These are phyloP conservation scores for Haplochromis burtoni DNA, from an alignment of 2,113 vertebrate genomes.

Conservation along the genomic window DNA sequence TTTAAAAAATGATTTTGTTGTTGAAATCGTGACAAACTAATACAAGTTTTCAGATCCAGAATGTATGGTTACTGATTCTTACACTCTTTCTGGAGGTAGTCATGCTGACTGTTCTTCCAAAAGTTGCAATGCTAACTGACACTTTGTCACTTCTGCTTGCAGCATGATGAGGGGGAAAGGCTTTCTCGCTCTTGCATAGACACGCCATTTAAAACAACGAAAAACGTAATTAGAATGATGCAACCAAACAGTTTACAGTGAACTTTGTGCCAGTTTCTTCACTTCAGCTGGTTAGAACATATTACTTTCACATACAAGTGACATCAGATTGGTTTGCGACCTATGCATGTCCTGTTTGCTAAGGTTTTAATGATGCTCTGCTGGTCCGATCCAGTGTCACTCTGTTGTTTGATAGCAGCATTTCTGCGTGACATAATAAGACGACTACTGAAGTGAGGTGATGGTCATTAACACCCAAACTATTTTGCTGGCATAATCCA, in stretches of 20 bases:
- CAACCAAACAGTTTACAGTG: not conserved
- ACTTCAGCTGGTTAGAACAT: not conserved
- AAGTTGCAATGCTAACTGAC: constrained; percentile 18
- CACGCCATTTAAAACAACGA: not conserved
- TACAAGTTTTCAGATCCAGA: constrained; percentile 13
- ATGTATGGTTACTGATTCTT: not conserved
- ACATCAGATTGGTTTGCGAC: not conserved
- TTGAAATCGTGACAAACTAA: constrained; percentile 32
- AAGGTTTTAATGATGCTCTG: constrained; percentile 1
- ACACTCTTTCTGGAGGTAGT: not conserved
- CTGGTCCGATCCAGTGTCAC: not conserved
- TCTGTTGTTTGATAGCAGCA: not conserved
- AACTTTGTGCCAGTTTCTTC: not conserved
- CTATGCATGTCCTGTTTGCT: constrained; percentile 36
- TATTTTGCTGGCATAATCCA: constrained; percentile 26
- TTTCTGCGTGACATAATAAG: not conserved
- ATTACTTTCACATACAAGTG: not conserved
- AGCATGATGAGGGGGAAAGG: not conserved
- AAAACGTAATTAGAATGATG: not conserved
- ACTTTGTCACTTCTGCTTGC: not conserved
- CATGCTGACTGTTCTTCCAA: not conserved
- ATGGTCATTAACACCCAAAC: constrained; percentile 28
- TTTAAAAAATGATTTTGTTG: constrained; percentile 45
- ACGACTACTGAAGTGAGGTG: constrained; percentile 2
- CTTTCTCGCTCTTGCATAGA: not conserved